Evolutionary conservation across 2,888 invertebrate species (phyloP).

Genomic region (Allygus modestus): DNA sequence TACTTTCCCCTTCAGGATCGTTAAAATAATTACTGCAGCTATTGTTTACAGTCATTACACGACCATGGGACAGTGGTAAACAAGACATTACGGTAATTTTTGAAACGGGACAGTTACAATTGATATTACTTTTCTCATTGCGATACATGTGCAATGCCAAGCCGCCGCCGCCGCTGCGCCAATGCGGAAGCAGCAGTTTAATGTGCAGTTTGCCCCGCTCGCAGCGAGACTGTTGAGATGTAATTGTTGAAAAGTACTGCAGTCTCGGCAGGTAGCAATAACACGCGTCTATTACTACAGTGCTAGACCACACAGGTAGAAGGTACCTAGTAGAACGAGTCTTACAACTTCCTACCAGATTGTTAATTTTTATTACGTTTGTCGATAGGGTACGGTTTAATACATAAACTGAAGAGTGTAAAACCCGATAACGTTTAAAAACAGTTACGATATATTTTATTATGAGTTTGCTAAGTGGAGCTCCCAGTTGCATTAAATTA

Average conservation of each 20-base stretch:
- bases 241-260: conserved; percentile 31
- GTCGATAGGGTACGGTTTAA: background rate
- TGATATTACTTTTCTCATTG: background rate
- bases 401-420: too few species aligned
- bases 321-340: background rate
- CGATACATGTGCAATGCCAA: background rate
- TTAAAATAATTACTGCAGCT: background rate
- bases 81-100: background rate
- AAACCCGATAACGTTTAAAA: too few species aligned
- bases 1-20: background rate
- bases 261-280: background rate
- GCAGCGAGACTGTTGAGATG: background rate
- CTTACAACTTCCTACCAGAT: background rate
- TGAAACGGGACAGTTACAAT: conserved; percentile 16
- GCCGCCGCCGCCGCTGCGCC: background rate
- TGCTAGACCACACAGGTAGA: conserved; percentile 11
- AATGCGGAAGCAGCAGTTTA: conserved; percentile 5
- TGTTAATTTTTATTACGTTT: conserved; percentile 5
- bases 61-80: background rate
- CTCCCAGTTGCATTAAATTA: too few species aligned
- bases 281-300: background rate
- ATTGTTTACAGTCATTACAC: background rate
- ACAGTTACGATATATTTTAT: too few species aligned
- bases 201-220: background rate
- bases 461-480: too few species aligned